These are phyloP conservation scores for Heloderma charlesbogerti DNA, from an alignment of 2,113 vertebrate genomes.

Conservation along the genomic window DNA sequence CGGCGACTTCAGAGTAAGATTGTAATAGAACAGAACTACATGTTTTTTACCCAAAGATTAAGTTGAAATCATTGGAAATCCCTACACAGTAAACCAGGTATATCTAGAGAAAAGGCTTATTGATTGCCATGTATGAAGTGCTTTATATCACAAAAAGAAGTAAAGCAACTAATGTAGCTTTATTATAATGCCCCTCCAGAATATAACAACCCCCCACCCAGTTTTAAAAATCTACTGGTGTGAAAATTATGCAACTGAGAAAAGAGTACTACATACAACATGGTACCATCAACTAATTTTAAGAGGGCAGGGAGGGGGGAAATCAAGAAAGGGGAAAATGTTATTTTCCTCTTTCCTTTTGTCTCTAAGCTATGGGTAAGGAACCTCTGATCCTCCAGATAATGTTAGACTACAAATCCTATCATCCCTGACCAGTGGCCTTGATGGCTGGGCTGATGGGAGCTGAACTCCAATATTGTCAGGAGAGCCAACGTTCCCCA, in stretches of 20 bases:
- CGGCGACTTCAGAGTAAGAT: not conserved
- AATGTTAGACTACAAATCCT: not conserved
- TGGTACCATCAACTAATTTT: not conserved
- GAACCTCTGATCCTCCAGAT: not conserved
- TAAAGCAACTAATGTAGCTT: not conserved
- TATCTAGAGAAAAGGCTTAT: slow-evolving; percentile 1
- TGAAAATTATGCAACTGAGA: not conserved
- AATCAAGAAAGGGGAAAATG: not conserved
- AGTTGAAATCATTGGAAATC: not conserved
- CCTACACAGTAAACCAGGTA: not conserved
- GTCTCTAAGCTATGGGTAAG: not conserved
- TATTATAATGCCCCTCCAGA: not conserved
- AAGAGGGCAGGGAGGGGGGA: not conserved
- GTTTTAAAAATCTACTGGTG: not conserved
- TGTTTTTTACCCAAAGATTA: not conserved
- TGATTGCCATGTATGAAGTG: not conserved
- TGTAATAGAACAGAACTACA: not conserved
- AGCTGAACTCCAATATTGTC: not conserved
- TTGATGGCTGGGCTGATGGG: not conserved
- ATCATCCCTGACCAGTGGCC: not conserved
- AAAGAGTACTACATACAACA: not conserved
- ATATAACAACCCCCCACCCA: not conserved
- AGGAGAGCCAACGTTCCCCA: not conserved
- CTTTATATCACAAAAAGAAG: not conserved
- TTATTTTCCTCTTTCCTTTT: not conserved